Evolutionary conservation across 2,888 invertebrate genomes (phyloP).

Genomic region (Cataglyphis livida): DNA sequence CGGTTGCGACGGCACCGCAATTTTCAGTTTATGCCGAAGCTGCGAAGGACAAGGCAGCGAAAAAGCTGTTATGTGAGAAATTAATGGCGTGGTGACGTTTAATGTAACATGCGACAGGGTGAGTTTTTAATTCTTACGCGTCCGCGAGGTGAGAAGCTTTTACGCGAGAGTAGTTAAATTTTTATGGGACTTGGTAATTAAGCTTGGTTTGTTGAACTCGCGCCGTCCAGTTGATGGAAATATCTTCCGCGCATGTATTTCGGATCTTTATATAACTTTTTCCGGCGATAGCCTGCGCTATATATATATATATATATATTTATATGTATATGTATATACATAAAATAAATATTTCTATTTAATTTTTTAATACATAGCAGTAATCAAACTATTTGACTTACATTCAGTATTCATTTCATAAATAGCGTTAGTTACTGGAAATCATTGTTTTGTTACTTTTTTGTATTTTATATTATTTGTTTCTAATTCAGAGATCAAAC

Average conservation of each 20-base stretch:
- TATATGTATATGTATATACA: too few species aligned
- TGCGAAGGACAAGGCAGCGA: conserved; percentile 2
- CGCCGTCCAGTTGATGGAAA: conserved; percentile 7
- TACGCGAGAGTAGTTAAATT: conserved; percentile 35
- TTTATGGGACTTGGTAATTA: conserved; percentile 22
- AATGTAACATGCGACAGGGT: conserved; percentile 28
- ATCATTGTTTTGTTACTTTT: too few species aligned
- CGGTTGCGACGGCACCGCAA: conserved; percentile 5
- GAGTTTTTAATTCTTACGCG: conserved; percentile 44
- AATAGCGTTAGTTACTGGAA: too few species aligned
- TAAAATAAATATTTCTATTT: too few species aligned
- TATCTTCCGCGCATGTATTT: neutral
- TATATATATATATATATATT: neutral
- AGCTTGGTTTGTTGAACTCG: conserved; percentile 11
- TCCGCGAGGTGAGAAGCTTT: conserved; percentile 32
- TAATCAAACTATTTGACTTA: too few species aligned
- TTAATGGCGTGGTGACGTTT: conserved; percentile 39
- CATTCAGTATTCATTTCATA: too few species aligned
- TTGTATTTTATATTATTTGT: too few species aligned
- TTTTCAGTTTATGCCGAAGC: conserved; percentile 34
- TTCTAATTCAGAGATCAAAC: too few species aligned
- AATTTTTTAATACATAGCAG: too few species aligned
- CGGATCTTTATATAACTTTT: neutral
- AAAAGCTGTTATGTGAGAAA: conserved; percentile 25
- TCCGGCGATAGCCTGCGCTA: neutral